These are phyloP conservation scores for Aphidius colemani DNA, from an alignment of 2,888 invertebrate genomes.

Conservation along the genomic window DNA sequence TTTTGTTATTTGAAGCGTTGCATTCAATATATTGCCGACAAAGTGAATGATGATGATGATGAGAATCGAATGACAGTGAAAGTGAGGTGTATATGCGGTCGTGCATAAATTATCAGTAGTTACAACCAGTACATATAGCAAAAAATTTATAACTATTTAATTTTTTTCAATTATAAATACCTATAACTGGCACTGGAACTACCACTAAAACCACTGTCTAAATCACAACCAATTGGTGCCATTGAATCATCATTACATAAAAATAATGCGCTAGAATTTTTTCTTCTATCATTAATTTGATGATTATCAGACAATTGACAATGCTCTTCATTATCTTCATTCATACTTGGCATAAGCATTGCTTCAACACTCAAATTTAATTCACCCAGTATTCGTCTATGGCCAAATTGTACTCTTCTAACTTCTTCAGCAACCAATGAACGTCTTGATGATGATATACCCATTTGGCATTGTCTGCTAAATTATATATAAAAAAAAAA, in stretches of 20 bases:
- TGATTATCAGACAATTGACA: conserved; percentile 63
- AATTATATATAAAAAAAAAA: conserved; percentile 8
- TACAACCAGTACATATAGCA: conserved; percentile 4
- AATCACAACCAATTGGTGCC: conserved; percentile 73
- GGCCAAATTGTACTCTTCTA: conserved; percentile 79
- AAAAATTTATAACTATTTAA: neutral
- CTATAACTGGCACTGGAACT: conserved; percentile 80
- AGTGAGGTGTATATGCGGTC: conserved; percentile 4
- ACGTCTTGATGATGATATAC: conserved; percentile 50
- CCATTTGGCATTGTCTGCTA: conserved; percentile 54
- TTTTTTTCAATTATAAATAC: conserved; percentile 34
- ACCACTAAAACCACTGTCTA: conserved; percentile 83
- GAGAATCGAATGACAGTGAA: conserved; percentile 13
- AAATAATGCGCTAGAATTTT: conserved; percentile 67
- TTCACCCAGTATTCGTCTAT: conserved; percentile 82
- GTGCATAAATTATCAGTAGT: conserved; percentile 17
- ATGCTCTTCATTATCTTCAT: conserved; percentile 57
- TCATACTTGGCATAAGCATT: conserved; percentile 84
- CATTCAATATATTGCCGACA: neutral
- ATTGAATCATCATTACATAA: conserved; percentile 70
- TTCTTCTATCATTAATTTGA: conserved; percentile 67
- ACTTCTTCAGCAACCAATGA: conserved; percentile 81
- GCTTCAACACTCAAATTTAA: conserved; percentile 87
- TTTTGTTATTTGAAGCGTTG: conserved; percentile 12
- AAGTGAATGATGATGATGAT: too few species aligned